phyloP scores from a whole-genome alignment of 1,140 invertebrate species.

The Protaetia brevitarsis region DNA sequence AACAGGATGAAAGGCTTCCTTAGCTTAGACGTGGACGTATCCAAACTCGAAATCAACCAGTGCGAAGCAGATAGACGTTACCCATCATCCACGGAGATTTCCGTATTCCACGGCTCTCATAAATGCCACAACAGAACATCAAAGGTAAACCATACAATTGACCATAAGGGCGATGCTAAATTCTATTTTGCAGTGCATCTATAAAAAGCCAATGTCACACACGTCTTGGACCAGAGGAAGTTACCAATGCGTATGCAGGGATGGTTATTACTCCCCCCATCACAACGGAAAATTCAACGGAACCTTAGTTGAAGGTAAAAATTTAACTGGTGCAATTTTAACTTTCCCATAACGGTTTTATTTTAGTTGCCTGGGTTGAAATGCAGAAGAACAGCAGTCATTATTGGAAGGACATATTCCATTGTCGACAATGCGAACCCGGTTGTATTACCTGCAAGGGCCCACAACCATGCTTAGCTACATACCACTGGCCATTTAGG shows the following conservation, averaged over 20 bases:
- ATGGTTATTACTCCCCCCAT: conserved; percentile 71
- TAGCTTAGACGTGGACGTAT: conserved; percentile 81
- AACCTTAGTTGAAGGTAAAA: conserved; percentile 71
- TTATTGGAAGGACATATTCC: conserved; percentile 64
- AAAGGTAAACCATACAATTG: too few species aligned
- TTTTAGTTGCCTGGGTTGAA: conserved; percentile 64
- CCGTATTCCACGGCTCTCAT: conserved; percentile 75
- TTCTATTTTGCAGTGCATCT: conserved; percentile 51
- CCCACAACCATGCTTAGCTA: conserved; percentile 74
- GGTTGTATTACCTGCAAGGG: conserved; percentile 75
- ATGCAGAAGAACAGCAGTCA: conserved; percentile 55
- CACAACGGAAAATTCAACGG: conserved; percentile 73
- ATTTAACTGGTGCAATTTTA: not conserved
- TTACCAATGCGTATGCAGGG: conserved; percentile 73
- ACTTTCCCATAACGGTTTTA: too few species aligned
- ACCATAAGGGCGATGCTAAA: too few species aligned
- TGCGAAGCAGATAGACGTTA: conserved; percentile 58
- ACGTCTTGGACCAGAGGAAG: conserved; percentile 72
- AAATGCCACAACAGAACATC: conserved; percentile 79
- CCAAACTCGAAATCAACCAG: conserved; percentile 79
- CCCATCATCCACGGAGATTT: conserved; percentile 52
- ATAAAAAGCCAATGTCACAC: conserved; percentile 48
- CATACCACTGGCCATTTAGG: conserved; percentile 83
- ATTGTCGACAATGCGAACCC: conserved; percentile 69
- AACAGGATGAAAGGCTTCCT: conserved; percentile 70